These are phyloP conservation scores for Cheilosia grossa DNA, from an alignment of 2,888 invertebrate genomes.

Conservation along the genomic window DNA sequence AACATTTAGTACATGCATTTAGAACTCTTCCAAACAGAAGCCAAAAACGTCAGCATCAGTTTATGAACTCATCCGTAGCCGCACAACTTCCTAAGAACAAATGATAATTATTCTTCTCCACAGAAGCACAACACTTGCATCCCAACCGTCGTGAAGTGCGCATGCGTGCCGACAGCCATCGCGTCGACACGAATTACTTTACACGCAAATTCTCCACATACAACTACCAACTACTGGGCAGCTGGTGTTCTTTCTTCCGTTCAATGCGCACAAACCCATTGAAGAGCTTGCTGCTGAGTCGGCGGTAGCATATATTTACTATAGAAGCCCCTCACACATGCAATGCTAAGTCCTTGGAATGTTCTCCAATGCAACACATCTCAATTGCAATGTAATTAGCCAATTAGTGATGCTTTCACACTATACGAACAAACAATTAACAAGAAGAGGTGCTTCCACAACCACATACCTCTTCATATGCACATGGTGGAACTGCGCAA, in stretches of 20 bases:
- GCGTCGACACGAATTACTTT: slow-evolving; percentile 47
- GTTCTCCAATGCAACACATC: slow-evolving; percentile 67
- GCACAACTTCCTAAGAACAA: background rate
- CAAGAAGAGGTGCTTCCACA: slow-evolving; percentile 56
- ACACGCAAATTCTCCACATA: slow-evolving; percentile 55
- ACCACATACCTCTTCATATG: slow-evolving; percentile 17
- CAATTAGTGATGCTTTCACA: slow-evolving; percentile 80
- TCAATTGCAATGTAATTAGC: slow-evolving; percentile 78
- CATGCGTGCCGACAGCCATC: slow-evolving; percentile 47
- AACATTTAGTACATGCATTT: background rate
- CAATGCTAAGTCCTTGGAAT: slow-evolving; percentile 54
- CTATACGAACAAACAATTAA: slow-evolving; percentile 75
- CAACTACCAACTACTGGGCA: slow-evolving; percentile 9
- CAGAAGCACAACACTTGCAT: slow-evolving; percentile 13
- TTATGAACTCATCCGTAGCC: slow-evolving; percentile 9
- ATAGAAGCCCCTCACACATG: slow-evolving; percentile 56
- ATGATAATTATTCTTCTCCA: background rate
- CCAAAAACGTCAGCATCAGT: background rate
- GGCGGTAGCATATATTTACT: background rate
- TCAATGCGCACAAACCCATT: slow-evolving; percentile 33
- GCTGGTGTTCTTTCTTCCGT: background rate
- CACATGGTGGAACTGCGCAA: slow-evolving; percentile 9
- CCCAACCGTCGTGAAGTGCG: background rate
- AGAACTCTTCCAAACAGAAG: background rate
- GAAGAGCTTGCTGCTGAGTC: slow-evolving; percentile 15